Conservation (phyloP, 2,113 vertebrate species). For the Epinephelus lanceolatus region DNA sequence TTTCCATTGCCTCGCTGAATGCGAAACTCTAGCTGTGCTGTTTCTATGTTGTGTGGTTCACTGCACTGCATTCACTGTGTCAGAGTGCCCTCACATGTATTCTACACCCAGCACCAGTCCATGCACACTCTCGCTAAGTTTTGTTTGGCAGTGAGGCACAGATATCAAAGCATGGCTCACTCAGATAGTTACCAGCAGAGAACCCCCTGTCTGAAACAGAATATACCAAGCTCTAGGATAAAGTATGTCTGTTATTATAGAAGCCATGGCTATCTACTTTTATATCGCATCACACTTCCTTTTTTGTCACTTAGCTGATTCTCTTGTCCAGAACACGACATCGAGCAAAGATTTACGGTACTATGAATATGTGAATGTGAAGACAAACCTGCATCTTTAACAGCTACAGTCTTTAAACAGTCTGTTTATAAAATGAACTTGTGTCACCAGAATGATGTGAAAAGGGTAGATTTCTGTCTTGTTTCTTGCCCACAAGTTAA, state of each 20-base stretch:
- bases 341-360: background rate
- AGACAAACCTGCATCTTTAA: background rate
- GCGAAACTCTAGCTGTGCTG: constrained; percentile 70
- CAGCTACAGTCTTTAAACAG: background rate
- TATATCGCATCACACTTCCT: background rate
- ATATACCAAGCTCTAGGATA: background rate
- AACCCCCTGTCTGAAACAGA: background rate
- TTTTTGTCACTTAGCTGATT: constrained; percentile 1
- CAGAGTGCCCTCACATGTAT: constrained; percentile 62
- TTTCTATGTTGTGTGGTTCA: constrained; percentile 55
- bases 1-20: constrained; percentile 30
- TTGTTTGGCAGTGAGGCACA: constrained; percentile 24
- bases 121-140: constrained; percentile 17
- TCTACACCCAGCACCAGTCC: constrained; percentile 31
- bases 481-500: background rate
- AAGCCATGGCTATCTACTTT: background rate
- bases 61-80: constrained; percentile 50
- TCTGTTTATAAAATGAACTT: background rate
- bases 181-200: background rate
- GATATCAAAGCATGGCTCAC: constrained; percentile 7
- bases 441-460: background rate
- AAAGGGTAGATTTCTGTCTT: background rate
- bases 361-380: background rate
- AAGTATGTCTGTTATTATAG: background rate
- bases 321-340: background rate